Evolutionary conservation across 2,888 invertebrate species (phyloP), one percentile per base, ranked within the genome.

Genomic region (Cephalotes varians): DNA sequence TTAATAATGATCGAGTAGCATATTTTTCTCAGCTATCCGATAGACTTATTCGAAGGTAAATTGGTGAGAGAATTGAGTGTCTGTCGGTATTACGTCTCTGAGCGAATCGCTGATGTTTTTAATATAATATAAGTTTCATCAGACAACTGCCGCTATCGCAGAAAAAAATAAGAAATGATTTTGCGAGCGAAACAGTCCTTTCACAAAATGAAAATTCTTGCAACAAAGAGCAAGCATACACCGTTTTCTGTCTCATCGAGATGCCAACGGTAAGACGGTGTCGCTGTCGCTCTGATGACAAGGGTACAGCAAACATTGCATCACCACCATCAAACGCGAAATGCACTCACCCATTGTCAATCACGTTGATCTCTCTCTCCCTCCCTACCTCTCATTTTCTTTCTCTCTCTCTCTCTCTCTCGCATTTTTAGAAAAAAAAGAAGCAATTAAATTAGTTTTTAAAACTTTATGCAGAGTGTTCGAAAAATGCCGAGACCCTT

Each of bases 301-400:
- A 87, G 88, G 86, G 87, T 81, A 74, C 84, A 74, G 84, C 83
- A 88, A 87, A 87, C 88, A 84, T 88, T 83, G 88, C 74, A 73
- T 51, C 51, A 73, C 49, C 54, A 69, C 62, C 77, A 81, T 62
- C 71, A 79, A 62, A 82, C 79, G 72, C 44, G 58, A 49, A 34
- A 28, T 72, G 67, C 67, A 80, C 88, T 87, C 84, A 87, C 72
- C 88, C 87, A 87, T 87, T 87, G 87, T 88, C 87, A 81, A 79
- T 84, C 85, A 80, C 80, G 31, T 77, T 44, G 81, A 37, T 81
- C 67, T 77, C 40, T 54, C 31, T 56, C 67, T 60, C n/a, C 12
- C 15, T 34, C 49, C 34, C 49, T 51, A 34, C 34, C 31, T 67
- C 15, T 67, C 12, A 49, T 21, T 73, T 51, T 69, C 69, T 69